Evolutionary conservation across 2,797 vertebrate species (phyloP).

Genomic region (Propithecus deckenii): DNA sequence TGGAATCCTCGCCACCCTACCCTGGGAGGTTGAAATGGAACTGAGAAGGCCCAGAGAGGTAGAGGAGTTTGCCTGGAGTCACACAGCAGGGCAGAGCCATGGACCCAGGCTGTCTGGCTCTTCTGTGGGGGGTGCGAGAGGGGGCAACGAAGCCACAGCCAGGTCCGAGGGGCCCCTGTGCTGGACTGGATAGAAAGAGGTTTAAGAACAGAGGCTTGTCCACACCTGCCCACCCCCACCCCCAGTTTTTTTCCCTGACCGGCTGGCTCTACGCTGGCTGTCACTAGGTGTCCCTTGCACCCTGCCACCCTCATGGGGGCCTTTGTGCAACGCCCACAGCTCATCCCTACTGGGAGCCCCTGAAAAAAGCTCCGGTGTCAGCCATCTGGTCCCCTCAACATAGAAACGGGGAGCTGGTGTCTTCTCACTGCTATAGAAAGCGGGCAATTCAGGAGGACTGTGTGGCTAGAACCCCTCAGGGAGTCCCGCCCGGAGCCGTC

Average conservation of each 20-base stretch:
- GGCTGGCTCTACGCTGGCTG: not conserved
- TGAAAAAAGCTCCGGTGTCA: not conserved
- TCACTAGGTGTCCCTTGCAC: not conserved
- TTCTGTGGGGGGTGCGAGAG: too few species aligned
- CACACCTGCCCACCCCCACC: not conserved
- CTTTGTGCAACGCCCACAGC: not conserved
- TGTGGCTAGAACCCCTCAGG: not conserved
- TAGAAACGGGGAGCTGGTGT: too few species aligned
- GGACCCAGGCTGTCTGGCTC: not conserved
- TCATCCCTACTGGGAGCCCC: not conserved
- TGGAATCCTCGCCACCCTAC: not conserved
- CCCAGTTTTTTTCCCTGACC: not conserved
- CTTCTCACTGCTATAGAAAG: not conserved
- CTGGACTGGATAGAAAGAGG: not conserved
- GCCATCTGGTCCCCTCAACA: not conserved
- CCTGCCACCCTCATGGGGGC: too few species aligned
- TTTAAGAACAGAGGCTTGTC: not conserved
- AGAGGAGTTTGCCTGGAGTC: not conserved
- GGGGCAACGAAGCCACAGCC: not conserved
- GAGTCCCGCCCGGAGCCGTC: accelerated
- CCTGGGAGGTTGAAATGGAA: not conserved
- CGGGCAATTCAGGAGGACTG: too few species aligned
- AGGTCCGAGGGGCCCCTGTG: not conserved
- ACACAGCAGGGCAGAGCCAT: not conserved
- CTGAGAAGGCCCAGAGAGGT: not conserved